Evolutionary conservation across 2,888 invertebrate species (phyloP).

Genomic region (Caenorhabditis sp.): DNA sequence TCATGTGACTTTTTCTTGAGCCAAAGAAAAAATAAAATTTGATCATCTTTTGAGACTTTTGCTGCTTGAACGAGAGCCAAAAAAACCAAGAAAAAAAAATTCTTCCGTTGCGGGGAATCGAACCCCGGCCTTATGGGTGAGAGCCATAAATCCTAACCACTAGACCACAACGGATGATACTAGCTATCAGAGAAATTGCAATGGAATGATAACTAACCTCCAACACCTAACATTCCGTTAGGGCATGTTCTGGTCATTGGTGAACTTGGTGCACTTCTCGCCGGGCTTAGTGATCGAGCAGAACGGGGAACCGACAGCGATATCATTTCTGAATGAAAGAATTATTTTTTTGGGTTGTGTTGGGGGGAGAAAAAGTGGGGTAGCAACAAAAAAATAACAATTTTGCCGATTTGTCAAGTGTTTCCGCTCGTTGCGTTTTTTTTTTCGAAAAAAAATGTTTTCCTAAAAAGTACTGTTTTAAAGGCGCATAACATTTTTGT

Average conservation of each 20-base stretch:
- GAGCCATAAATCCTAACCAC: constrained; percentile 59
- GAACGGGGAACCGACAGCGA: constrained; percentile 55
- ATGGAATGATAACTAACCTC: not conserved
- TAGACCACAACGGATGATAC: not conserved
- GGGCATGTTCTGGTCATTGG: constrained; percentile 35
- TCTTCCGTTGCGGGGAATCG: constrained; percentile 61
- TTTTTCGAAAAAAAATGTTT: too few relatives aligned
- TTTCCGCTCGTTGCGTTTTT: not conserved
- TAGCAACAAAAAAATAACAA: too few relatives aligned
- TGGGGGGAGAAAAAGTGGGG: too few relatives aligned
- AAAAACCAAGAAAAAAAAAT: not conserved
- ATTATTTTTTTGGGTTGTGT: too few relatives aligned
- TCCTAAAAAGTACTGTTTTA: too few relatives aligned
- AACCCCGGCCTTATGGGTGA: constrained; percentile 62
- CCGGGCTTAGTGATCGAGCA: constrained; percentile 56
- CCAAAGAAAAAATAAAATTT: not conserved
- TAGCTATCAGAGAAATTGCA: not conserved
- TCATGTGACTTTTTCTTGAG: too few relatives aligned
- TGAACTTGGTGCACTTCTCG: constrained; percentile 39
- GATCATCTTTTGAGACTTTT: not conserved
- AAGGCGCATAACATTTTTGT: too few relatives aligned
- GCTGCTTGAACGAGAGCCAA: not conserved
- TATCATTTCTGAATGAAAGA: constrained; percentile 36
- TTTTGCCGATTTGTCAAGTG: not conserved
- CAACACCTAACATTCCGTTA: constrained; percentile 14